phyloP scores from a whole-genome alignment of 1,140 invertebrate genomes.

The Daktulosphaira vitifoliae region DNA sequence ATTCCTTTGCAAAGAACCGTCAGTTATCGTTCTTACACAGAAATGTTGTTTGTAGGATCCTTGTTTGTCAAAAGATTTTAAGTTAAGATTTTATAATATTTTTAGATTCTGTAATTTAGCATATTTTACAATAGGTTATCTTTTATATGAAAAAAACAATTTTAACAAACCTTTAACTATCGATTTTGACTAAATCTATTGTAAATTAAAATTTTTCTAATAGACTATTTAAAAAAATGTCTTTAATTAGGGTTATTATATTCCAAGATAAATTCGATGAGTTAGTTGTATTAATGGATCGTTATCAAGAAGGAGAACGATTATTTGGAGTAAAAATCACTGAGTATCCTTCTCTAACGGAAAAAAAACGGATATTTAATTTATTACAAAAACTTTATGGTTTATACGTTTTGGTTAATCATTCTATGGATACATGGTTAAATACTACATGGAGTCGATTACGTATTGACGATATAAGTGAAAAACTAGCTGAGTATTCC shows the following conservation, averaged over 20 bases:
- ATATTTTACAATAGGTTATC: no score
- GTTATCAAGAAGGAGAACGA: conserved; percentile 88
- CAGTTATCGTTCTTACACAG: no score
- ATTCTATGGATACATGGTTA: conserved; percentile 85
- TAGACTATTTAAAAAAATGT: no score
- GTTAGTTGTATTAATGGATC: conserved; percentile 83
- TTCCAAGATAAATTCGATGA: conserved; percentile 83
- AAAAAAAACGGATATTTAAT: conserved; percentile 92
- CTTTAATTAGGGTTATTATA: neutral
- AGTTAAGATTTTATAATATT: no score
- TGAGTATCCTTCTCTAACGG: conserved; percentile 81
- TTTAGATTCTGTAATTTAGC: no score
- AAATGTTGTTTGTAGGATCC: no score
- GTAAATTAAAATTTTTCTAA: no score
- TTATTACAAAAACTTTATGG: conserved; percentile 90
- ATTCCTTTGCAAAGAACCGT: no score
- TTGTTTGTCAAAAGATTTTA: no score
- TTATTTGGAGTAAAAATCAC: conserved; percentile 82
- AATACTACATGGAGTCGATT: conserved; percentile 93
- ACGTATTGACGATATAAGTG: conserved; percentile 94
- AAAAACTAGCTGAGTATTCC: conserved; percentile 92
- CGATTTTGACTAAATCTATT: no score
- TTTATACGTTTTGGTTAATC: conserved; percentile 92
- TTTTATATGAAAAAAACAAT: no score
- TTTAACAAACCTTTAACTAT: no score